Conservation (phyloP, 1,140 invertebrate species). For the Procambarus clarkii region DNA sequence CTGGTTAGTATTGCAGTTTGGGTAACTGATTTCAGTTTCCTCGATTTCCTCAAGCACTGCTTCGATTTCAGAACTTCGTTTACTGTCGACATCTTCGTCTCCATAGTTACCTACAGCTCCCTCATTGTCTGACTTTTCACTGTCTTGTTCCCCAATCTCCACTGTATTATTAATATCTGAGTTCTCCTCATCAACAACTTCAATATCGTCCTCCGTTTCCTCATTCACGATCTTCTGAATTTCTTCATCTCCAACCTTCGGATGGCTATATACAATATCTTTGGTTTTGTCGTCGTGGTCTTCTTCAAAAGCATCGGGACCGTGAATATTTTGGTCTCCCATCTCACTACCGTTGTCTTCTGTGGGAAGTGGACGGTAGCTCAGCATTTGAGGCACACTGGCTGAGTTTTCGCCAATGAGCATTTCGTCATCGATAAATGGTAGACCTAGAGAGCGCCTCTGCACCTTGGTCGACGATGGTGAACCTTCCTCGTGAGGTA, state of each 20-base stretch:
- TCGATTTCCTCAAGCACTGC: too few relatives aligned
- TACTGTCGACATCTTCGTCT: not conserved
- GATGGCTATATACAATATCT: not conserved
- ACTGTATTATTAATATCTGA: not conserved
- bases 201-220: slow-evolving; percentile 19
- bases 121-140: not conserved
- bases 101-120: not conserved
- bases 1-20: too few relatives aligned
- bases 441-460: slow-evolving; percentile 18
- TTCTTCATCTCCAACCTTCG: slow-evolving; percentile 7
- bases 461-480: slow-evolving; percentile 41
- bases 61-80: too few relatives aligned
- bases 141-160: slow-evolving; percentile 11
- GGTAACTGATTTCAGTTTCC: too few relatives aligned
- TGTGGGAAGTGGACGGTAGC: not conserved
- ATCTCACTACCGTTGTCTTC: not conserved
- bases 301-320: not conserved
- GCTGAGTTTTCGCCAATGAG: not conserved
- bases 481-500: not conserved
- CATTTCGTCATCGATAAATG: slow-evolving; percentile 30
- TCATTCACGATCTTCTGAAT: slow-evolving; percentile 41
- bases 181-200: slow-evolving; percentile 27
- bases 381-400: slow-evolving; percentile 16
- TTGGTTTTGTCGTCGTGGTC: not conserved
- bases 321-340: too few relatives aligned